Conservation (phyloP, 2,888 invertebrate genomes). For the Megalurothrips usitatus region DNA sequence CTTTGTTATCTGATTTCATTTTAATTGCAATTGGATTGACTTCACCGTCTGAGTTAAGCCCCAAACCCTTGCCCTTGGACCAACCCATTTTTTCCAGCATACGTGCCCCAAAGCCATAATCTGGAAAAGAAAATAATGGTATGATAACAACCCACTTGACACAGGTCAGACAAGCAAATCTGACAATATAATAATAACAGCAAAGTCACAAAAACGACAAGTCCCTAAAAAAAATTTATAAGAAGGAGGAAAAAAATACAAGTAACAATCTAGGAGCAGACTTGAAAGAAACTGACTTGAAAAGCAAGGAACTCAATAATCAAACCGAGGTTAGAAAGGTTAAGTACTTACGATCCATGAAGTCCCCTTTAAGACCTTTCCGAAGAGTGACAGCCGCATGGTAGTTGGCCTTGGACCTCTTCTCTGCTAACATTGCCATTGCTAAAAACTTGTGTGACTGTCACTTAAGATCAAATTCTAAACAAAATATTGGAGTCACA, state of each 20-base stretch:
- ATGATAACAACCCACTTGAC: not conserved
- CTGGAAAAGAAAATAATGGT: not conserved
- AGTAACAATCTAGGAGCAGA: not conserved
- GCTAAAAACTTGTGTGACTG: not conserved
- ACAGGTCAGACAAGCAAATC: not conserved
- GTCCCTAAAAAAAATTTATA: not conserved
- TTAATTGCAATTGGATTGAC: not conserved
- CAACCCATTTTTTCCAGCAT: not conserved
- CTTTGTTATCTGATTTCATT: not conserved
- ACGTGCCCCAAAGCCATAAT: not conserved
- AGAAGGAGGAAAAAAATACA: not conserved
- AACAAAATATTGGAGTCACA: not conserved
- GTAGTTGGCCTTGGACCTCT: not conserved
- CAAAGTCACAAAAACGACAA: not conserved
- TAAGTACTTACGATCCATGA: not conserved
- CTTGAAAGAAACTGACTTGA: not conserved
- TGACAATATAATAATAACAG: not conserved
- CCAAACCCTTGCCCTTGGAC: not conserved
- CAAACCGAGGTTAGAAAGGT: not conserved
- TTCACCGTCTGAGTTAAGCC: not conserved
- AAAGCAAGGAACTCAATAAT: not conserved
- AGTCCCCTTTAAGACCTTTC: not conserved
- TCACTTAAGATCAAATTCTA: not conserved
- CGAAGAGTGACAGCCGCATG: not conserved
- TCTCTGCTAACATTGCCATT: not conserved